phyloP scores from a whole-genome alignment of 2,797 vertebrate genomes.

The Acomys russatus region DNA sequence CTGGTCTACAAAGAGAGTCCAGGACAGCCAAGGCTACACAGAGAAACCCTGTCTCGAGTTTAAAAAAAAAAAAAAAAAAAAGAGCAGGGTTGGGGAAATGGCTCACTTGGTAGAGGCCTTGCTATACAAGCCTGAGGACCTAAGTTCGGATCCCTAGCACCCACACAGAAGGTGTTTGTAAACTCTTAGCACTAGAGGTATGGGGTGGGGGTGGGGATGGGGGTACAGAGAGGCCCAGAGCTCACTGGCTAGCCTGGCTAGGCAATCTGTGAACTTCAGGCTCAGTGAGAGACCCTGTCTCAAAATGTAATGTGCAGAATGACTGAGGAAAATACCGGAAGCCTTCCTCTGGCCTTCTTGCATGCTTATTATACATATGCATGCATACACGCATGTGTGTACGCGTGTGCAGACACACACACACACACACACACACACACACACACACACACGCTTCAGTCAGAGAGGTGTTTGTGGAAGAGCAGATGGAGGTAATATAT shows the following conservation, averaged over 20 bases:
- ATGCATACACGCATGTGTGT: too few species aligned
- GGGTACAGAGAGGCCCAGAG: neutral
- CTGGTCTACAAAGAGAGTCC: too few species aligned
- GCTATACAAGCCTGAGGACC: neutral
- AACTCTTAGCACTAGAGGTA: too few species aligned
- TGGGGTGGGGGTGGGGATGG: too few species aligned
- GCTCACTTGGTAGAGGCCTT: too few species aligned
- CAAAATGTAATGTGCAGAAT: too few species aligned
- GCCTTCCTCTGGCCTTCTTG: neutral
- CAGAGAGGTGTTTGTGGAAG: neutral
- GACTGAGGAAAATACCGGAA: neutral
- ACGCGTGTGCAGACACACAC: neutral
- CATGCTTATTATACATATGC: neutral
- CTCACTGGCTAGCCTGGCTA: neutral
- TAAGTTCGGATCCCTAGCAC: neutral
- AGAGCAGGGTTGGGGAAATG: neutral
- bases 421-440: neutral
- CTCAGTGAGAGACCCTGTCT: neutral
- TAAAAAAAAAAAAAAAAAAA: too few species aligned
- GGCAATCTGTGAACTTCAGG: neutral
- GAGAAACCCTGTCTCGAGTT: too few species aligned
- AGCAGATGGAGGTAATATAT: neutral
- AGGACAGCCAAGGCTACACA: too few species aligned
- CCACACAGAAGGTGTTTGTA: neutral
- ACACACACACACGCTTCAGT: neutral